Percentiles rank a stretch among this genome's conserved stretches.
Evolutionary conservation across 2,888 invertebrate species (phyloP).

Genomic region (Orchestes rusci): DNA sequence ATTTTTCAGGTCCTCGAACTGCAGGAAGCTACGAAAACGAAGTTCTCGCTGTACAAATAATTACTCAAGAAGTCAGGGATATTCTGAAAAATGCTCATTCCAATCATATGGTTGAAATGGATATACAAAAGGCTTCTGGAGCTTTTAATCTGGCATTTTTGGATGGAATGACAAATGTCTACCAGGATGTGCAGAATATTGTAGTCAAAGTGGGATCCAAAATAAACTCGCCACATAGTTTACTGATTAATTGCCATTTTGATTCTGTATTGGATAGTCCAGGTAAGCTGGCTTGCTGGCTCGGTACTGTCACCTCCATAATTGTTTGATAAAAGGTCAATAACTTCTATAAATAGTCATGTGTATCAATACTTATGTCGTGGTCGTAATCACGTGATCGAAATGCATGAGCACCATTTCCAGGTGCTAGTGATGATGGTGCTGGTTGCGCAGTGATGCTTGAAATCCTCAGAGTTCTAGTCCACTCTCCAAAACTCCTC

Average conservation of each 20-base stretch:
- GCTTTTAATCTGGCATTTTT: constrained; percentile 62
- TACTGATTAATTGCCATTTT: constrained; percentile 72
- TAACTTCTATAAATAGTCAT: no score
- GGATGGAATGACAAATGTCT: constrained; percentile 66
- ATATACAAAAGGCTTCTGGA: constrained; percentile 59
- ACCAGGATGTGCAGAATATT: constrained; percentile 60
- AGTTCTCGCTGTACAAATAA: constrained; percentile 49
- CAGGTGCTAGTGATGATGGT: constrained; percentile 83
- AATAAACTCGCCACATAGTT: constrained; percentile 48
- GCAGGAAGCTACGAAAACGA: constrained; percentile 65
- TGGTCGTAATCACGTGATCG: no score
- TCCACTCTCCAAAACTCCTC: constrained; percentile 53
- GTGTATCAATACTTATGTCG: no score
- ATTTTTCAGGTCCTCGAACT: constrained; percentile 48
- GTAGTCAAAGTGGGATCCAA: constrained; percentile 57
- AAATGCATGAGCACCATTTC: no score
- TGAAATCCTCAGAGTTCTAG: constrained; percentile 68
- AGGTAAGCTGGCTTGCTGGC: constrained; percentile 53
- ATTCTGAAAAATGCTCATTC: constrained; percentile 45
- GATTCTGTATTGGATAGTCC: constrained; percentile 68
- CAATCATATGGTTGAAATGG: constrained; percentile 47
- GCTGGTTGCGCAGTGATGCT: constrained; percentile 84
- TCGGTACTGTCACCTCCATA: no score
- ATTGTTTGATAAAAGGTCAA: no score
- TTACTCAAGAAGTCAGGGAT: constrained; percentile 43